Percentiles rank a stretch among this genome's conserved stretches.
Evolutionary conservation across 2,888 invertebrate genomes (phyloP).

Genomic region (Margaritifera margaritifera): DNA sequence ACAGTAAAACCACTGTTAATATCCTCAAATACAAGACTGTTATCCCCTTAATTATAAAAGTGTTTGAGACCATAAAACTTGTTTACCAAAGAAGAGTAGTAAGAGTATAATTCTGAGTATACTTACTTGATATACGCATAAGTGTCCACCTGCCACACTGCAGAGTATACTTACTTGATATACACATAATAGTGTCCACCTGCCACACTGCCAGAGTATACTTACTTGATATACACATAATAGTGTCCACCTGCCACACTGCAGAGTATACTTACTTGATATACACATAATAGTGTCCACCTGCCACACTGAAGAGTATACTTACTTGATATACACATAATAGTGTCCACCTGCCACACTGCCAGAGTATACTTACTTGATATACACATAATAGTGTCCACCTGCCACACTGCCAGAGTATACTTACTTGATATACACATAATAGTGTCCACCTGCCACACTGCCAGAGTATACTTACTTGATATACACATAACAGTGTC

Average conservation of each 20-base stretch:
- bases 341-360: slow-evolving; percentile 93
- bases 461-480: slow-evolving; percentile 77
- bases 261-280: too few species aligned
- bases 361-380: slow-evolving; percentile 79
- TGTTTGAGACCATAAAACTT: too few species aligned
- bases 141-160: too few species aligned
- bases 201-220: slow-evolving; percentile 90
- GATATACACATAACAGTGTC: slow-evolving; percentile 93
- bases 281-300: too few species aligned
- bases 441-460: too few species aligned
- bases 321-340: slow-evolving; percentile 89
- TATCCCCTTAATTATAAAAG: too few species aligned
- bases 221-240: too few species aligned
- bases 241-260: slow-evolving; percentile 91
- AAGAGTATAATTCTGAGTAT: neutral
- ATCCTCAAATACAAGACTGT: too few species aligned
- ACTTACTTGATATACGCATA: slow-evolving; percentile 89
- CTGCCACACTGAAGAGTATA: too few species aligned
- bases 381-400: slow-evolving; percentile 93
- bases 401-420: slow-evolving; percentile 91
- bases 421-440: too few species aligned
- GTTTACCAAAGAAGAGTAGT: too few species aligned
- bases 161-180: slow-evolving; percentile 79
- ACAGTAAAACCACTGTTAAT: too few species aligned
- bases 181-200: slow-evolving; percentile 95